Percentiles rank a stretch among this genome's conserved stretches.
Evolutionary conservation across 2,888 invertebrate genomes (phyloP).

Genomic region (Sericinus montela): DNA sequence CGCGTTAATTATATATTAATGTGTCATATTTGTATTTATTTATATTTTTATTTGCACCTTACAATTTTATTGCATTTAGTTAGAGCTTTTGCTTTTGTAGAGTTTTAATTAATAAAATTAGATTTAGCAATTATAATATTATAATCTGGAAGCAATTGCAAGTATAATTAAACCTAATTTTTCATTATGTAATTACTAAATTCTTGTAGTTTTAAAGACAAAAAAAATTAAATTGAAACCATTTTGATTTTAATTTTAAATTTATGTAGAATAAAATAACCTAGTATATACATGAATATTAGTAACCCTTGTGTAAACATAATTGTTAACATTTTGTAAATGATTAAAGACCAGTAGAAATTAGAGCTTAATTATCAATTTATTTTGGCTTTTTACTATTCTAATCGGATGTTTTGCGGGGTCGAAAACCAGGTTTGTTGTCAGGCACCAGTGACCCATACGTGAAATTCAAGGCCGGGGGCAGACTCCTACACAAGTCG

Average conservation of each 20-base stretch:
- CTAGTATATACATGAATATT: too few species aligned
- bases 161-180: too few species aligned
- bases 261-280: too few species aligned
- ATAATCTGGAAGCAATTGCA: too few species aligned
- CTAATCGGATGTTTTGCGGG: constrained; percentile 61
- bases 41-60: constrained; percentile 41
- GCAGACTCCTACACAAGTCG: constrained; percentile 94
- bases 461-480: constrained; percentile 95
- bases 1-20: not conserved
- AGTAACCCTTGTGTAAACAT: too few species aligned
- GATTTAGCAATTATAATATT: too few species aligned
- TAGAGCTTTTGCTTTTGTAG: constrained; percentile 47
- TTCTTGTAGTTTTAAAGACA: too few species aligned
- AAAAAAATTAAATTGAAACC: too few species aligned
- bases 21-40: not conserved
- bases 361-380: constrained; percentile 38
- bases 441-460: constrained; percentile 98
- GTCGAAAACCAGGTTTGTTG: constrained; percentile 73
- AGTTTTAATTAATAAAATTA: not conserved
- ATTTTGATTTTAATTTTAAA: too few species aligned
- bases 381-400: constrained; percentile 59
- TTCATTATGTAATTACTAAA: too few species aligned
- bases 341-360: not conserved
- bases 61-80: constrained; percentile 36
- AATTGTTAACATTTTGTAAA: too few species aligned